These are phyloP conservation scores for Xiphophorus hellerii DNA, from an alignment of 2,113 vertebrate genomes.

Conservation along the genomic window DNA sequence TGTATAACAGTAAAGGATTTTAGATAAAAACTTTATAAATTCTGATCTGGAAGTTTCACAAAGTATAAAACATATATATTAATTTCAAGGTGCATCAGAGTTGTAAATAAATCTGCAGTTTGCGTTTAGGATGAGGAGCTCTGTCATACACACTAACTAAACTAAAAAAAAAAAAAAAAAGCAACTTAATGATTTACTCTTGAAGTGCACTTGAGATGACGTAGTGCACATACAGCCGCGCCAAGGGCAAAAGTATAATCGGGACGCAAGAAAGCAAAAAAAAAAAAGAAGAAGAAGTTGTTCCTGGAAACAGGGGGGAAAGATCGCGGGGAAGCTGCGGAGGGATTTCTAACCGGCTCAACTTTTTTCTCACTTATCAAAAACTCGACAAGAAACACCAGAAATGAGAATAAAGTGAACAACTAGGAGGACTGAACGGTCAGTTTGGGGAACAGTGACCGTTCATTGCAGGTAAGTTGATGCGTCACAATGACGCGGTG, in stretches of 20 bases:
- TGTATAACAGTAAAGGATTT: no score
- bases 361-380: slow-evolving; percentile 11
- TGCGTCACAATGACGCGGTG: neutral
- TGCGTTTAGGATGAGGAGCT: neutral
- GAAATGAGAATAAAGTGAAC: neutral
- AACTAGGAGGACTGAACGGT: slow-evolving; percentile 1
- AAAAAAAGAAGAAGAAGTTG: slow-evolving; percentile 33
- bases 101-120: no score
- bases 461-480: slow-evolving; percentile 40
- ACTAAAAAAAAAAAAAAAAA: neutral
- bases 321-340: slow-evolving; percentile 32
- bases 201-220: slow-evolving; percentile 33
- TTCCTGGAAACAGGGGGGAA: slow-evolving; percentile 51
- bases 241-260: slow-evolving; percentile 56
- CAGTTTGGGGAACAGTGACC: neutral
- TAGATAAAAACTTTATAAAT: no score
- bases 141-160: neutral
- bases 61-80: no score
- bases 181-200: slow-evolving; percentile 24
- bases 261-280: slow-evolving; percentile 3
- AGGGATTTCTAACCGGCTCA: slow-evolving; percentile 23
- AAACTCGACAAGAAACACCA: slow-evolving; percentile 4
- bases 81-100: no score
- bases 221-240: slow-evolving; percentile 10
- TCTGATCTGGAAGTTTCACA: no score